A percentile compares a stretch with the other conserved stretches of the same genome.
Conservation (phyloP, 2,797 vertebrate species). For the Sebastes oblongus region DNA sequence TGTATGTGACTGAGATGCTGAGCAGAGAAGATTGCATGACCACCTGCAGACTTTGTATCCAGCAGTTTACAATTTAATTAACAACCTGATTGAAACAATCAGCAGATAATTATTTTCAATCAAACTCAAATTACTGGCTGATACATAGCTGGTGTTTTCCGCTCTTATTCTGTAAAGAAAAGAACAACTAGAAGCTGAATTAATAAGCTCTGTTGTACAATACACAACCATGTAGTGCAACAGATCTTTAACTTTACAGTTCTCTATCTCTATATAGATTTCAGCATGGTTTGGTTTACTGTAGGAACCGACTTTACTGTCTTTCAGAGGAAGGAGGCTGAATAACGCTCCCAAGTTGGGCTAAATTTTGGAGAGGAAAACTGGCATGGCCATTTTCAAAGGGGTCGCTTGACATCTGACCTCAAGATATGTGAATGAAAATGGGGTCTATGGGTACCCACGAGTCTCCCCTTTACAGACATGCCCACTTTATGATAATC, state of each 20-base stretch:
- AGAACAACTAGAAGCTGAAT: not conserved
- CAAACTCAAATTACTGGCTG: conserved; percentile 1
- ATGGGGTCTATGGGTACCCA: no score
- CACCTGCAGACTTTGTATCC: conserved; percentile 13
- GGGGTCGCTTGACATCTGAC: no score
- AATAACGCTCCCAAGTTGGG: no score
- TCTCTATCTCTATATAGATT: not conserved
- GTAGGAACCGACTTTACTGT: not conserved
- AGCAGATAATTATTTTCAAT: conserved; percentile 23
- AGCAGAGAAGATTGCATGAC: not conserved
- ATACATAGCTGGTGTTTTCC: conserved; percentile 7
- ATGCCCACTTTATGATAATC: no score
- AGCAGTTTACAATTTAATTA: conserved; percentile 17
- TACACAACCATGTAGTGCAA: not conserved
- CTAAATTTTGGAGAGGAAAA: no score
- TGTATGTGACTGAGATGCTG: not conserved
- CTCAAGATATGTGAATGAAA: no score
- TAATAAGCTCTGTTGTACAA: not conserved
- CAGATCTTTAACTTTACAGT: not conserved
- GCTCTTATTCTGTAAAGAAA: not conserved
- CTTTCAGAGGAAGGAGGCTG: no score
- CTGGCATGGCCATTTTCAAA: no score
- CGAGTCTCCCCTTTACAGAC: no score
- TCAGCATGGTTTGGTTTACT: not conserved
- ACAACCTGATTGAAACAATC: conserved; percentile 28